Percentiles rank a stretch among this genome's conserved stretches.
These are phyloP conservation scores for Pectinophora gossypiella DNA, from an alignment of 1,140 invertebrate genomes.

Conservation along the genomic window DNA sequence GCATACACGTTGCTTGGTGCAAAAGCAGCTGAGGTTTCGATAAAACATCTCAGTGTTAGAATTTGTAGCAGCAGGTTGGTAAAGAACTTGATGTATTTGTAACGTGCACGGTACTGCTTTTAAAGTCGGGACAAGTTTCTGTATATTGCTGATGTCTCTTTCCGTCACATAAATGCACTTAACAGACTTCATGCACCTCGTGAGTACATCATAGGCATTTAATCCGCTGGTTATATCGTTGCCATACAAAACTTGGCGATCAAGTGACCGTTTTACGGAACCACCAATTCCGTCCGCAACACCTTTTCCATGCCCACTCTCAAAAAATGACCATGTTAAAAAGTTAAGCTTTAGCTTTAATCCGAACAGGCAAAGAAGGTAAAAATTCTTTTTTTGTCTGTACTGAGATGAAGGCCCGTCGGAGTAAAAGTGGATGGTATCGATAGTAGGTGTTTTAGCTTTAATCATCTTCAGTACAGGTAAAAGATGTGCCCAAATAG, in stretches of 20 bases:
- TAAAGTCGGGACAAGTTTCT: too few species aligned
- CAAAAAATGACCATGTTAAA: constrained; percentile 21
- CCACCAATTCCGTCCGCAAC: constrained; percentile 23
- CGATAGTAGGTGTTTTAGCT: neutral
- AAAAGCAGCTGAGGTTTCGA: too few species aligned
- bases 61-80: too few species aligned
- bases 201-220: too few species aligned
- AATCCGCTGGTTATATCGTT: constrained; percentile 5
- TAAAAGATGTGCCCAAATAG: constrained; percentile 11
- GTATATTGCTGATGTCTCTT: too few species aligned
- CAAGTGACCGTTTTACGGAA: constrained; percentile 9
- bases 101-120: too few species aligned
- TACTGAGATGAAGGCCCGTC: constrained; percentile 9
- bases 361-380: neutral
- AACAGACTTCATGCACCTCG: too few species aligned
- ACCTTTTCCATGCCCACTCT: constrained; percentile 22
- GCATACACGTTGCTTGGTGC: too few species aligned
- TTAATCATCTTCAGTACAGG: constrained; percentile 8
- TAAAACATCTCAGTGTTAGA: too few species aligned
- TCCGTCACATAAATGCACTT: too few species aligned
- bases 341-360: neutral
- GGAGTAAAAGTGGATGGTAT: constrained; percentile 10
- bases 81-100: too few species aligned
- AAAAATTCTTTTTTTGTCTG: constrained; percentile 15
- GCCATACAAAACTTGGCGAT: constrained; percentile 9